phyloP scores from a whole-genome alignment of 2,797 vertebrate genomes.

The Acipenser oxyrinchus region DNA sequence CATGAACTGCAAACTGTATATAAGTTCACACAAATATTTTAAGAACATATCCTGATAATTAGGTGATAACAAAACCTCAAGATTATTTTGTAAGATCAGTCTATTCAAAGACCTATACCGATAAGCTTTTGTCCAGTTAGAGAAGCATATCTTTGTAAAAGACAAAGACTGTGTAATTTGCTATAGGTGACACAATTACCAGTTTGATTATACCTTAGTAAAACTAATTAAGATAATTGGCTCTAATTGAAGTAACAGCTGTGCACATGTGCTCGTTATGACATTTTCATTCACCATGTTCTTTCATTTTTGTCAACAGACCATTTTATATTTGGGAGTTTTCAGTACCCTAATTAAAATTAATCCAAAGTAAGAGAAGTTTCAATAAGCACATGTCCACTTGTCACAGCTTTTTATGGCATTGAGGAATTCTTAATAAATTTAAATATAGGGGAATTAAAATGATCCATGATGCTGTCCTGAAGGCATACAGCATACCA shows the following conservation, averaged over 20 bases:
- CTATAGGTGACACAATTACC: too few species aligned
- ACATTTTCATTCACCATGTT: not conserved
- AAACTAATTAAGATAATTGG: not conserved
- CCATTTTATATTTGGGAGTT: not conserved
- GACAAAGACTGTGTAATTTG: too few species aligned
- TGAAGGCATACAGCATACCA: not conserved
- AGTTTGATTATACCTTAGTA: too few species aligned
- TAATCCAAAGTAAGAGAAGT: not conserved
- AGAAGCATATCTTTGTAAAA: too few species aligned
- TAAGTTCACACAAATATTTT: too few species aligned
- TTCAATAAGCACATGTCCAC: not conserved
- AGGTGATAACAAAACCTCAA: too few species aligned
- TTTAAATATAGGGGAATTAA: not conserved
- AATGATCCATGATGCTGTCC: conserved; percentile 1
- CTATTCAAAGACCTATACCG: too few species aligned
- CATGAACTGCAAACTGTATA: too few species aligned
- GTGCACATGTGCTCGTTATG: not conserved
- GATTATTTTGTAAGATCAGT: too few species aligned
- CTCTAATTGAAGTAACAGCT: not conserved
- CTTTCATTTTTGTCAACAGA: not conserved
- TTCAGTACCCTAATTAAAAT: not conserved
- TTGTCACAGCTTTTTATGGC: not conserved
- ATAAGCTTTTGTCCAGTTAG: too few species aligned
- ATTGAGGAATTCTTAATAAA: not conserved
- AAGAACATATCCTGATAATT: too few species aligned